Evolutionary conservation across 2,797 vertebrate genomes (phyloP).

Genomic region (Chaetophractus vellerosus): DNA sequence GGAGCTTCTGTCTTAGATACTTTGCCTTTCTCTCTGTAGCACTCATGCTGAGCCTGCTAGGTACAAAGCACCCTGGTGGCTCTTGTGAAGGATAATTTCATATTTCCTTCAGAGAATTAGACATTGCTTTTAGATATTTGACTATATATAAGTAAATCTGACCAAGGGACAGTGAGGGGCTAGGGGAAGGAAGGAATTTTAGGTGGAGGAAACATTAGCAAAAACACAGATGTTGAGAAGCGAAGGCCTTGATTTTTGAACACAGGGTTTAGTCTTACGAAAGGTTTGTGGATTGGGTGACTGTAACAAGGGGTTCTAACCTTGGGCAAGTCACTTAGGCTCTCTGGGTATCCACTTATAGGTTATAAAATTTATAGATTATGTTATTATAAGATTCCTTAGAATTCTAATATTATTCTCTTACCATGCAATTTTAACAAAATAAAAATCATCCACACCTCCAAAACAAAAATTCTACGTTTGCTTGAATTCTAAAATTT

Average conservation of each 20-base stretch:
- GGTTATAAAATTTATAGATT: background rate
- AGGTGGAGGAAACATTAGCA: background rate
- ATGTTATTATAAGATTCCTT: constrained; percentile 28
- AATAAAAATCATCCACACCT: background rate
- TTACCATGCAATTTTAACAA: background rate
- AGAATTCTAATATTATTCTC: constrained; percentile 14
- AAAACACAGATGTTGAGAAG: background rate
- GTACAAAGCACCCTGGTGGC: background rate
- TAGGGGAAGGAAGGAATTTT: background rate
- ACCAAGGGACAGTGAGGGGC: background rate
- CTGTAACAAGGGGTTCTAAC: background rate
- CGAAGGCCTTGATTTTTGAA: background rate
- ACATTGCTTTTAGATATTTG: background rate
- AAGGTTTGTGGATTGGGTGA: background rate
- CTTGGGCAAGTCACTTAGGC: background rate
- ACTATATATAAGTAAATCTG: background rate
- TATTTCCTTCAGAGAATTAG: background rate
- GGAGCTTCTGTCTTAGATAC: background rate
- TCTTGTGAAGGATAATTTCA: background rate
- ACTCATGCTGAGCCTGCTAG: background rate
- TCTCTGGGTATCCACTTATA: background rate
- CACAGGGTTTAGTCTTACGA: background rate
- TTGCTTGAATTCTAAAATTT: constrained; percentile 33
- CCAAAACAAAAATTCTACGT: background rate
- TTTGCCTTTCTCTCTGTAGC: background rate